phyloP scores from a whole-genome alignment of 2,113 vertebrate genomes.

The Petrocephalus zakoni region DNA sequence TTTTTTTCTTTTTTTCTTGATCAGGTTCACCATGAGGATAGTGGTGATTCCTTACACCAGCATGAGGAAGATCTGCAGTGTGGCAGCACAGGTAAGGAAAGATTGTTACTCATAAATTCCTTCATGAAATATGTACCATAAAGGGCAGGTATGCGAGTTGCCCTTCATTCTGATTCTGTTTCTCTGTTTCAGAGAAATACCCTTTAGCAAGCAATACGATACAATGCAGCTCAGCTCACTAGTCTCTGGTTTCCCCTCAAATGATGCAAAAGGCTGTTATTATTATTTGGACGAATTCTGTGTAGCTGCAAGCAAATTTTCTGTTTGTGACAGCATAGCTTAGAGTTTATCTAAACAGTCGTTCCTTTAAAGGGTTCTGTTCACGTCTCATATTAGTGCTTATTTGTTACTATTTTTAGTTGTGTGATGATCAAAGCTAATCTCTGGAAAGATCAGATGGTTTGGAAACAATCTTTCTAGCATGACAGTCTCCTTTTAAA shows the following conservation, averaged over 20 bases:
- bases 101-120: background rate
- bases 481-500: background rate
- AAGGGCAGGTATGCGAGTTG: background rate
- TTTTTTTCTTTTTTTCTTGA: background rate
- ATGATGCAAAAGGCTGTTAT: background rate
- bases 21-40: background rate
- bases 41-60: background rate
- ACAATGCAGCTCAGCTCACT: background rate
- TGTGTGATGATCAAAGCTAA: background rate
- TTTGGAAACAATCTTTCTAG: background rate
- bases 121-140: slow-evolving; percentile 7
- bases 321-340: background rate
- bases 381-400: background rate
- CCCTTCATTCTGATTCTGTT: background rate
- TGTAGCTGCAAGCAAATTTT: background rate
- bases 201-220: background rate
- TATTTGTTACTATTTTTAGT: background rate
- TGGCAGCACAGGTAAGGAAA: background rate
- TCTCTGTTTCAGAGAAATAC: background rate
- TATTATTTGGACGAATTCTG: background rate
- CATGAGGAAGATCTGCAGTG: background rate
- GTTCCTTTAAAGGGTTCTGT: background rate
- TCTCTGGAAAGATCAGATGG: background rate
- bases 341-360: background rate
- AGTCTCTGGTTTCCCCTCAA: background rate